Percentiles rank a stretch among this genome's conserved stretches.
Conservation (phyloP, 2,888 invertebrate species). For the Galerucella calmariensis region DNA sequence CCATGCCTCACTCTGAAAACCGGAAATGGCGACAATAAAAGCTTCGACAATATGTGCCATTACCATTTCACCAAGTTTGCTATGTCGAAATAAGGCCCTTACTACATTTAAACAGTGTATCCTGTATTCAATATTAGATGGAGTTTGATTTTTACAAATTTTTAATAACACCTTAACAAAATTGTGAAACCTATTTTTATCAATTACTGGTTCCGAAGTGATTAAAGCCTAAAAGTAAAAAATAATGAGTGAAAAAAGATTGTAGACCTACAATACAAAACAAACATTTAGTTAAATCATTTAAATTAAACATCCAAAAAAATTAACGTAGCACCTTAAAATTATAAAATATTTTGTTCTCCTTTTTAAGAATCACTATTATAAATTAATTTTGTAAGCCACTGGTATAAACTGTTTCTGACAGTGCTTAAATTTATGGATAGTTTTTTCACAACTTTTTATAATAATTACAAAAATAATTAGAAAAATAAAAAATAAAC, state of each 20-base stretch:
- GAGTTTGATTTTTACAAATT: slow-evolving; percentile 60
- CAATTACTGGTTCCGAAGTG: slow-evolving; percentile 73
- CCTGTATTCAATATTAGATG: slow-evolving; percentile 66
- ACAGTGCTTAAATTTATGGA: too few relatives aligned
- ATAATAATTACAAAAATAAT: too few relatives aligned
- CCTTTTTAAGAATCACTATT: too few relatives aligned
- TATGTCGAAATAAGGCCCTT: slow-evolving; percentile 81
- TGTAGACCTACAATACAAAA: too few relatives aligned
- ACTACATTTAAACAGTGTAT: slow-evolving; percentile 90
- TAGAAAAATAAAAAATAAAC: too few relatives aligned
- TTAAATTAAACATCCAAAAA: too few relatives aligned
- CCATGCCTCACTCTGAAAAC: slow-evolving; percentile 82
- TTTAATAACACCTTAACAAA: slow-evolving; percentile 70
- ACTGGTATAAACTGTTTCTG: too few relatives aligned
- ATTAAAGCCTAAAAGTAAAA: slow-evolving; percentile 75
- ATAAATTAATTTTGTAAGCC: too few relatives aligned
- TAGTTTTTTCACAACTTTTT: too few relatives aligned
- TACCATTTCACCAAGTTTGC: slow-evolving; percentile 79
- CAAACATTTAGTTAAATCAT: too few relatives aligned
- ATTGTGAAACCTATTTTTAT: slow-evolving; percentile 47
- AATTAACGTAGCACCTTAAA: too few relatives aligned
- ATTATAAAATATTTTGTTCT: too few relatives aligned
- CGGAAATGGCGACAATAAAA: slow-evolving; percentile 77
- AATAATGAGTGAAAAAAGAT: neutral
- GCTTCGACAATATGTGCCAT: slow-evolving; percentile 76